Evolutionary conservation across 2,888 invertebrate genomes (phyloP), one percentile per base, ranked within the genome.

Genomic region (Kryphioiulus occultus): DNA sequence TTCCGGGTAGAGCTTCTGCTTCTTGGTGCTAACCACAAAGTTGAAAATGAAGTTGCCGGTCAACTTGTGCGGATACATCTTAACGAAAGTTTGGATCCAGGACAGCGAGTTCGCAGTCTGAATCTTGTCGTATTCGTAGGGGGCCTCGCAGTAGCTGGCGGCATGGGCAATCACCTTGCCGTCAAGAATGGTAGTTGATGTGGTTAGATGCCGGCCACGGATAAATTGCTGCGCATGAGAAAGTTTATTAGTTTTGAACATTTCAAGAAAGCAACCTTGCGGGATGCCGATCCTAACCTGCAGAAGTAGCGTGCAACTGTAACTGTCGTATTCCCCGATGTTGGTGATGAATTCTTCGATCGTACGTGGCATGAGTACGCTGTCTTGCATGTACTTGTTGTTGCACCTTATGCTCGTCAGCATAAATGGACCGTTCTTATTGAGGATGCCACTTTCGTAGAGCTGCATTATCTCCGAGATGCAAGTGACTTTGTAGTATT

Each of bases 1-100:
- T 42, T 88, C 88, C 12, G 88, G 88, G 83, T 88, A 88, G 22
- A 88, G 86, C 26, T 42, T 86, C 30, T 68, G 53, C 17, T 86
- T 86, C 35, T 86, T 86, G 35, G 47, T 7, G 47, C 87, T 85
- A 32, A 88, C 88, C n/a, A 88, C 83, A 47, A 88, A 88, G 42
- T 88, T 88, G 53, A 88, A 88, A 35, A 88, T 86, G 86, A 88
- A 88, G 35, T 88, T 88, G 32, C 88, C 88, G 22, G 86, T 53
- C 26, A 88, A 44, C 53, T 86, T 86, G 10, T 82, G 44, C 19
- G 88, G 88, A 22, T 88, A 88, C 47, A 82, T 86, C 86, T 86
- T 88, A 15, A 88, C 42, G 82, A 88, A 88, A 12, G 68, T 26
- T 26, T 88, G 59, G 30, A 88, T 88, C 88, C 88, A 88, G 19